Base-by-base conservation (phyloP, 2,888 invertebrate species). In the Lycaena phlaeas region DNA sequence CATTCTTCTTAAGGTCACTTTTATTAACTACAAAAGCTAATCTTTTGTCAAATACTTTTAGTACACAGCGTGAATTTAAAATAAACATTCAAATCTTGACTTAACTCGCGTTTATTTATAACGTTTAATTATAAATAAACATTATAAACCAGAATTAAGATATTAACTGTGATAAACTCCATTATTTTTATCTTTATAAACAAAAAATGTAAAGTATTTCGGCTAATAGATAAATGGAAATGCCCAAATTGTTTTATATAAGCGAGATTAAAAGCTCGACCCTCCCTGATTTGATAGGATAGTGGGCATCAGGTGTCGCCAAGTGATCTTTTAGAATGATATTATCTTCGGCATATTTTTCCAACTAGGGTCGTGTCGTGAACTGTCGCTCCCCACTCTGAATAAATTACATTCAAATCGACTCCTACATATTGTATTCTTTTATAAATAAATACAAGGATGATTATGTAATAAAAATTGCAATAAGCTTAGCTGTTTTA, bases 221-320 rank as follows among this genome's bases (percentile, higher is more conserved):
- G n/a, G n/a, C n/a, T n/a, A n/a, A n/a, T n/a, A n/a, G n/a, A n/a
- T n/a, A n/a, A n/a, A n/a, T n/a, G n/a, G n/a, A n/a, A n/a, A n/a
- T n/a, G n/a, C n/a, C n/a, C n/a, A 40, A 31, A 40, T 40, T 17
- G 26, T 17, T 37, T 28, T 39, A 45, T 47, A 51, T 45, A 40
- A 53, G 52, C 52, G 52, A 50, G 54, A 56, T 44, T 40, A 52
- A 64, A 66, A 69, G 62, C 61, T 56, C 38, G 46, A 58, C 56
- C 53, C 59, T 53, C 59, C 54, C 56, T 56, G 56, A 59, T 56
- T 62, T 60, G 61, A 55, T 54, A 56, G 53, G 56, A 64, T 52
- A 58, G 58, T 55, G 56, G 69, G 76, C 68, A 81, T 81, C 82
- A 84, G 82, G 82, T 84, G 82, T 71, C 57, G 54, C 56, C n/a